Conservation (phyloP, 2,797 vertebrate species). For the Heteromormyrus szaboi region DNA sequence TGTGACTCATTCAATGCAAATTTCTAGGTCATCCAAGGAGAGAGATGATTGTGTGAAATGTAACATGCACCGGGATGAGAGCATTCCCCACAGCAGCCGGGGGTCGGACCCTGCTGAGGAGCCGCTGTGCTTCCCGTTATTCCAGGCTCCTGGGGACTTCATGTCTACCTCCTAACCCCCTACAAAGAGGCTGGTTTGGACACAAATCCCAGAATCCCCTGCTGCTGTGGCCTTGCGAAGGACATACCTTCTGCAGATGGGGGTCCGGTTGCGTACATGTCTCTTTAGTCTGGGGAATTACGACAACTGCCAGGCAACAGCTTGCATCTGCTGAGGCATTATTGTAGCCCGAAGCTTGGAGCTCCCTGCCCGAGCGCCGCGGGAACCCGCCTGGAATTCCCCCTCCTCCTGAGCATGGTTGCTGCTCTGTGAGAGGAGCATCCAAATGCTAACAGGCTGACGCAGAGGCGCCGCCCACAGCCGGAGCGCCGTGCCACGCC, state of each 20-base stretch:
- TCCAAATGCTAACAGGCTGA: neutral
- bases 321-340: neutral
- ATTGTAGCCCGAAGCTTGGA: neutral
- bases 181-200: neutral
- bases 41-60: constrained; percentile 28
- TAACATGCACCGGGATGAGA: neutral
- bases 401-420: neutral
- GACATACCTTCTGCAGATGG: neutral
- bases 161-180: neutral
- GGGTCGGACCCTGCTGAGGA: too few relatives aligned
- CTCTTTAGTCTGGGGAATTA: neutral
- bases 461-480: neutral
- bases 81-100: neutral
- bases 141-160: neutral
- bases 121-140: neutral
- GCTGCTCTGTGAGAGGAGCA: neutral
- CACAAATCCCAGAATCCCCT: neutral
- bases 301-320: neutral
- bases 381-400: neutral
- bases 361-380: neutral
- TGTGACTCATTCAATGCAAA: constrained; percentile 33
- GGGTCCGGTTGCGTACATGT: neutral
- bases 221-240: neutral
- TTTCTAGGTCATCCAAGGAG: constrained; percentile 46
- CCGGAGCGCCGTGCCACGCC: neutral